Evolutionary conservation across 2,113 vertebrate genomes (phyloP), one percentile per base, ranked within the genome.

Genomic region (Crotophaga sulcirostris): DNA sequence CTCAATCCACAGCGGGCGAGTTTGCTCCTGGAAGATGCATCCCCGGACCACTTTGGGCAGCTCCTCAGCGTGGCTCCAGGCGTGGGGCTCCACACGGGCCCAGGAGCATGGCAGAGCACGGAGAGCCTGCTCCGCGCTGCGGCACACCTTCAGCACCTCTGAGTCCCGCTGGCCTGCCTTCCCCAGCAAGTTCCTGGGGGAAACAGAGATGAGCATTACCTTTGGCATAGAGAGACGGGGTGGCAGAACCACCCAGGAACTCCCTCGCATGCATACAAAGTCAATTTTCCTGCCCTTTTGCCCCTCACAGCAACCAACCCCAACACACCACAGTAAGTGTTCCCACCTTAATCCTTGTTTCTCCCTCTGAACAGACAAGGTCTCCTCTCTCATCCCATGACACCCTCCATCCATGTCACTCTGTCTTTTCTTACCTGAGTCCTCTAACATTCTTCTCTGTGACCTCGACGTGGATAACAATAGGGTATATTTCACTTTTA

Each of bases 381-480:
- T 33, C 11, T 88, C 70, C 51, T 25, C 63, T 36, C 42, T 52
- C 47, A 26, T 82, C 72, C 54, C 0, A 0, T 2, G 6, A 59
- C 3, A 64, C 34, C 34, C 74, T 84, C 49, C 69, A 52, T 40
- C 63, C 58, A 56, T 34, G 62, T 34, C 63, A 59, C 6, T 9
- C 44, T 0, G 0, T 25, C 88, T 90, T 49, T 44, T 18, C 89
- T 87, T 97, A 98, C 98, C 98, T 98, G 97, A 98, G 92, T 85
- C 97, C 97, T 66, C 96, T 97, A 67, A 98, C 24, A 0, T 98
- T 98, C 97, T 98, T 98, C 87, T 98, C 97, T 0, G 98, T 98
- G 96, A 98, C 98, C 93, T 98, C 98, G 4, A 98, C 96, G 1
- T 98, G 98, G 96, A 98, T 97, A 96, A 98, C n/a, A 0, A 98